Evolutionary conservation across 2,113 vertebrate species (phyloP), one percentile per base, ranked within the genome.

Genomic region (Pampusana beccarii): DNA sequence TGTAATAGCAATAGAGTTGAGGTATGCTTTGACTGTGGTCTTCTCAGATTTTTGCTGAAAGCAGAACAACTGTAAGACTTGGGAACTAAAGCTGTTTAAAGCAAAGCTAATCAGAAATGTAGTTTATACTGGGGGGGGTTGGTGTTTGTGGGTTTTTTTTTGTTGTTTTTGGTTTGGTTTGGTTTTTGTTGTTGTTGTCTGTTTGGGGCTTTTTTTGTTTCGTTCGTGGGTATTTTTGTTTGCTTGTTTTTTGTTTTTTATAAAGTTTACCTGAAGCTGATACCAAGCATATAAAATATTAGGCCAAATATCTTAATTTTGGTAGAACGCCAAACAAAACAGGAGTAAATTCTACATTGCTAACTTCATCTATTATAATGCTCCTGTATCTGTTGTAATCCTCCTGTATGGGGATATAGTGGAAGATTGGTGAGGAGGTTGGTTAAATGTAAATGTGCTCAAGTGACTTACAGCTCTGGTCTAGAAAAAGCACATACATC

Each of bases 41-140:
- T 79, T 93, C 33, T 62, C 66, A 86, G 90, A 48, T 57, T 83
- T 67, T 93, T 94, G 34, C 79, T 74, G 64, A 88, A 60, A 86
- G 56, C 23, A 86, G 33, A 86, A 85, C 5, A 69, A 80, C 56
- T n/a, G 34, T 42, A 50, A 80, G 36, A 80, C 42, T 66, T 58
- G 7, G 34, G 34, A 88, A 79, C 11, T 13, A 71, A 15, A 74
- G 36, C 31, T 80, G 69, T 46, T 78, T 57, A 83, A 93, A 73
- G 11, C 7, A 92, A 90, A 86, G 18, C 29, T 80, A 53, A 53
- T 36, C 38, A 71, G 54, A 91, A 90, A 57, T 3, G 2, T 4
- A 85, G 51, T 28, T 74, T 40, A 62, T 42, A 9, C 34, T 42
- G 38, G 40, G 44, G 44, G 36, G 1, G n/a, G n/a, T n/a, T n/a